A percentile compares a stretch with the other conserved stretches of the same genome.
Evolutionary conservation across 1,140 invertebrate genomes (phyloP).

Genomic region (Drosophila triauraria): DNA sequence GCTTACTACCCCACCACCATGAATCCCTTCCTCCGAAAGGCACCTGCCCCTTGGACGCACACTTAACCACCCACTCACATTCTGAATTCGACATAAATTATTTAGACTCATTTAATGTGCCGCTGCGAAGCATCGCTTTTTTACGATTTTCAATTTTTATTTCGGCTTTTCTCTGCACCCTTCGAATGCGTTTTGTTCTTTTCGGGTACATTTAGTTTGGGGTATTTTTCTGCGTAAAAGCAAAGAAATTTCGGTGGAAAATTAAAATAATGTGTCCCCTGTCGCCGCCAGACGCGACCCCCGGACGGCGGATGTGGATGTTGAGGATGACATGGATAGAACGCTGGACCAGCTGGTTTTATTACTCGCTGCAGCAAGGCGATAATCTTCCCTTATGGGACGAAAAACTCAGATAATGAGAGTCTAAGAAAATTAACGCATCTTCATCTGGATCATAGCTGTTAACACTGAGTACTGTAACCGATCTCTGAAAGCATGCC

Average conservation of each 20-base stretch:
- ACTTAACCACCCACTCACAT: slow-evolving; percentile 32
- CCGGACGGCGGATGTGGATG: background rate
- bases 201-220: slow-evolving; percentile 49
- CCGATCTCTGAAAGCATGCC: background rate
- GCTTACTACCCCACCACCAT: background rate
- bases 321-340: background rate
- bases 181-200: slow-evolving; percentile 39
- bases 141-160: slow-evolving; percentile 81
- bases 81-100: slow-evolving; percentile 69
- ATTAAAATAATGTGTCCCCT: slow-evolving; percentile 84
- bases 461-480: background rate
- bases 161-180: slow-evolving; percentile 61
- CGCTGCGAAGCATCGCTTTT: slow-evolving; percentile 51
- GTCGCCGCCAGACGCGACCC: slow-evolving; percentile 72
- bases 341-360: slow-evolving; percentile 30
- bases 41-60: slow-evolving; percentile 10
- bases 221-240: slow-evolving; percentile 63
- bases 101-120: slow-evolving; percentile 80
- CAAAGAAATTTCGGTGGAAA: slow-evolving; percentile 59
- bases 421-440: background rate
- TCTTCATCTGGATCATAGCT: background rate
- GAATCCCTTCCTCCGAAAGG: background rate
- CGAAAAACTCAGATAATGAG: background rate
- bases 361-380: background rate
- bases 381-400: slow-evolving; percentile 37